Percentiles rank a stretch among this genome's conserved stretches.
phyloP scores from a whole-genome alignment of 1,140 invertebrate genomes.

The Cydia pomonella region DNA sequence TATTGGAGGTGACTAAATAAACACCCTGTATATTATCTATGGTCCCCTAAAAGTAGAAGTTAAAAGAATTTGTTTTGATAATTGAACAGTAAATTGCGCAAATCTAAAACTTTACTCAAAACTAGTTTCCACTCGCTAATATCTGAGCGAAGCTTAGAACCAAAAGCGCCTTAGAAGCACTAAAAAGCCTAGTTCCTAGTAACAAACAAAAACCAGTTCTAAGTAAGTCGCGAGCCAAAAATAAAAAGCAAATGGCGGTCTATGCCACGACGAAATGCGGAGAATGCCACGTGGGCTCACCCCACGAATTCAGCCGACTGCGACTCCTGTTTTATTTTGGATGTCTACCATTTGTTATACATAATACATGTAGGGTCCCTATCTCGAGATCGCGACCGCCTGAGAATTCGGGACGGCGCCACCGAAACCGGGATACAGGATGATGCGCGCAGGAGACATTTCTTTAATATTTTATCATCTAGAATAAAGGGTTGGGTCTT shows the following conservation, averaged over 20 bases:
- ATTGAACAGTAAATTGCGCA: no score
- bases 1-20: no score
- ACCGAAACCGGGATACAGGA: constrained; percentile 59
- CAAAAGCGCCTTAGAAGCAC: not conserved
- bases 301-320: constrained; percentile 54
- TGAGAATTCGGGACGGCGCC: constrained; percentile 76
- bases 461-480: constrained; percentile 25
- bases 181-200: constrained; percentile 6
- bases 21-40: no score
- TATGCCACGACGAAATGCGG: constrained; percentile 60
- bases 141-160: no score
- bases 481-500: not conserved
- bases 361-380: constrained; percentile 75
- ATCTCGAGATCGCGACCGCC: constrained; percentile 69
- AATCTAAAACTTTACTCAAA: no score
- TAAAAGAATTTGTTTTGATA: no score
- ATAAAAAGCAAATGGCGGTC: constrained; percentile 65
- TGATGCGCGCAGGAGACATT: constrained; percentile 44
- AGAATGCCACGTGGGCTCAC: constrained; percentile 74
- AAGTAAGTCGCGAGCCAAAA: constrained; percentile 60
- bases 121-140: no score
- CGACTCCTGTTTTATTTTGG: constrained; percentile 71
- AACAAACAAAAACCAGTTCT: constrained; percentile 12
- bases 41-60: no score
- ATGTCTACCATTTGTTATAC: constrained; percentile 80